Percentiles rank a stretch among this genome's conserved stretches.
Evolutionary conservation across 2,888 invertebrate genomes (phyloP).

Genomic region (Beris chalybata): DNA sequence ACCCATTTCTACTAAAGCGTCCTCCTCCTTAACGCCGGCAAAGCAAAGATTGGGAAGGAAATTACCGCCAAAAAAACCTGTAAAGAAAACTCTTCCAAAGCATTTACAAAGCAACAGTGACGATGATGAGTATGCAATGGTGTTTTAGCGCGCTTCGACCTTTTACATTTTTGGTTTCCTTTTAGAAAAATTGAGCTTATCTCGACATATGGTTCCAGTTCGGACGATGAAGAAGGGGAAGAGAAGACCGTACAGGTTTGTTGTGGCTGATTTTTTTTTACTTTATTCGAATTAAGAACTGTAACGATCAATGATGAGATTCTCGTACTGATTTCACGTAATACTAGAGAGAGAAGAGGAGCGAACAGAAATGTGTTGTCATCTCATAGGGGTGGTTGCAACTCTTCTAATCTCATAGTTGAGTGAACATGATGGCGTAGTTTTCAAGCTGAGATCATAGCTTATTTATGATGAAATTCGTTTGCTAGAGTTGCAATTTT

Average conservation of each 20-base stretch:
- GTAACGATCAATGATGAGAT: conserved; percentile 33
- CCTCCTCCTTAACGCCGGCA: conserved; percentile 45
- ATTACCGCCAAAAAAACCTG: conserved; percentile 39
- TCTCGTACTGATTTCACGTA: conserved; percentile 20
- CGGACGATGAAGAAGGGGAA: conserved; percentile 49
- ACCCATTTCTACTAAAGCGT: conserved; percentile 33
- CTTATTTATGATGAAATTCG: conserved; percentile 31
- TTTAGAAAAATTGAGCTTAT: conserved; percentile 63
- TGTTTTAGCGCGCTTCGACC: conserved; percentile 8
- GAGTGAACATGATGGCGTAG: conserved; percentile 37
- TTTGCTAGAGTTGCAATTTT: conserved; percentile 32
- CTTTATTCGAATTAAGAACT: neutral
- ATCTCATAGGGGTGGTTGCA: no score
- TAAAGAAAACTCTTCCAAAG: conserved; percentile 43
- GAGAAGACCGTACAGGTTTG: no score
- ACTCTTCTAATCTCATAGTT: neutral
- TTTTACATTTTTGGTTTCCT: conserved; percentile 12
- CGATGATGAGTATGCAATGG: conserved; percentile 56
- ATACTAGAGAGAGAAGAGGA: no score
- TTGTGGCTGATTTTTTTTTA: neutral
- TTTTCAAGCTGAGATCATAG: conserved; percentile 40
- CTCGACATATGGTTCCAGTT: conserved; percentile 59
- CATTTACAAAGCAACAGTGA: conserved; percentile 51
- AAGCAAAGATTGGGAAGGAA: conserved; percentile 42
- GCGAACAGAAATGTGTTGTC: neutral